Percentiles rank a stretch among this genome's conserved stretches.
Evolutionary conservation across 2,113 vertebrate genomes (phyloP).

Genomic region (Halcyon malimbica): DNA sequence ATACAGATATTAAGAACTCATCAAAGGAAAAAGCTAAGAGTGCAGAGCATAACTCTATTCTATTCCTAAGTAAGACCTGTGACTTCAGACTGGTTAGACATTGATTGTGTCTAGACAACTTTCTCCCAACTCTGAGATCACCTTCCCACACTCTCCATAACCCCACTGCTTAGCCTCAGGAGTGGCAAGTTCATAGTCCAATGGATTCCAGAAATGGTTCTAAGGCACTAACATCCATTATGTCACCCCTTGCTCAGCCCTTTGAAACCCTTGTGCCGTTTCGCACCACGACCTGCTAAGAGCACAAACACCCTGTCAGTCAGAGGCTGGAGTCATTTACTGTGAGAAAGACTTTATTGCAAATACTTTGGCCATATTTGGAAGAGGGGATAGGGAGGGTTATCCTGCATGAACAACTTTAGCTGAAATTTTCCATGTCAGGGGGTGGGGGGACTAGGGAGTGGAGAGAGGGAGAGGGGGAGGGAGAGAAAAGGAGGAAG

Average conservation of each 20-base stretch:
- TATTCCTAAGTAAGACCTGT: neutral
- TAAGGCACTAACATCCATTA: neutral
- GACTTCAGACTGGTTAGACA: neutral
- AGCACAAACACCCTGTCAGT: neutral
- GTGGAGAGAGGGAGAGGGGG: neutral
- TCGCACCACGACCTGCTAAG: neutral
- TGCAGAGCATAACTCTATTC: neutral
- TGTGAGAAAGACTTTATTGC: neutral
- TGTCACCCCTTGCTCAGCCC: neutral
- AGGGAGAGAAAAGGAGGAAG: neutral
- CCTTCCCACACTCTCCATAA: no score
- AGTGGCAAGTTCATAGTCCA: fast-evolving
- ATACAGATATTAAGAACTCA: neutral
- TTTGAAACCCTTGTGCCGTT: neutral
- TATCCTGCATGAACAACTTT: neutral
- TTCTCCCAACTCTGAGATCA: neutral
- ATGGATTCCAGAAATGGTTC: neutral
- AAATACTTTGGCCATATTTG: neutral
- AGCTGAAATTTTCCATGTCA: neutral
- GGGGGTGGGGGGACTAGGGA: no score
- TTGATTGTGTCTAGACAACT: neutral
- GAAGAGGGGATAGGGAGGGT: neutral
- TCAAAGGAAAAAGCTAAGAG: neutral
- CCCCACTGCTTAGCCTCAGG: neutral
- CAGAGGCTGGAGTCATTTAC: neutral